Base-by-base conservation (phyloP, 2,888 invertebrate species). In the Caradrina kadenii region DNA sequence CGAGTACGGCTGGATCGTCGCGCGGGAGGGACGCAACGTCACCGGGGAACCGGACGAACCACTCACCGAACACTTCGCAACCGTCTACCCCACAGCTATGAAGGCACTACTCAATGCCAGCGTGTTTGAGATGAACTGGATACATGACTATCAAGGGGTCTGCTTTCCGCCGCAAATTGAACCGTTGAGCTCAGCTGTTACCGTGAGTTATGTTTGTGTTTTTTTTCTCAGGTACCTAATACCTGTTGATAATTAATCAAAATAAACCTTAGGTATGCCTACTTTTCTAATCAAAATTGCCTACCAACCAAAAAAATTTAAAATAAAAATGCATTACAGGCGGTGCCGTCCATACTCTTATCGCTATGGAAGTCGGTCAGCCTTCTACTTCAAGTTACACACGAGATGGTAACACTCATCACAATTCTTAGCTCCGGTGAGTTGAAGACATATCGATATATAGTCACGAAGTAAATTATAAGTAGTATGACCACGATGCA, bases 91-190 rank as follows among this genome's bases (percentile, higher is more conserved):
- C 0, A 82, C 87, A 0, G 93, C 90, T 0, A 95, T 96, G 95
- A 83, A 87, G 0, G 92, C 92, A 0, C 82, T 96, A 45, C 88
- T 94, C 2, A 89, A 90, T 39, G 91, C 91, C 1, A 82, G 80
- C 21, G 90, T 96, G 22, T 96, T 92, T 73, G 89, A 92, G 17
- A 79, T 94, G 6, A 91, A 92, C 81, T 93, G 94, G 93, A 85
- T 95, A 22, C 94, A 96, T 61, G 95, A 96, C 72, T 96, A 96
- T 69, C 95, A 96, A 64, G 92, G 88, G 0, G 93, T 95, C 0
- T 96, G 95, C 81, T 95, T 96, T 63, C 89, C 91, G 1, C 86
- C 84, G 0, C 78, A 84, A 64, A 80, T 86, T 48, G 86, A 86
- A 26, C 73, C 80, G 4, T 80, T 69, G 10, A 65, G 52, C 63